Evolutionary conservation across 2,888 invertebrate genomes (phyloP).

Genomic region (Sisyra terminalis): DNA sequence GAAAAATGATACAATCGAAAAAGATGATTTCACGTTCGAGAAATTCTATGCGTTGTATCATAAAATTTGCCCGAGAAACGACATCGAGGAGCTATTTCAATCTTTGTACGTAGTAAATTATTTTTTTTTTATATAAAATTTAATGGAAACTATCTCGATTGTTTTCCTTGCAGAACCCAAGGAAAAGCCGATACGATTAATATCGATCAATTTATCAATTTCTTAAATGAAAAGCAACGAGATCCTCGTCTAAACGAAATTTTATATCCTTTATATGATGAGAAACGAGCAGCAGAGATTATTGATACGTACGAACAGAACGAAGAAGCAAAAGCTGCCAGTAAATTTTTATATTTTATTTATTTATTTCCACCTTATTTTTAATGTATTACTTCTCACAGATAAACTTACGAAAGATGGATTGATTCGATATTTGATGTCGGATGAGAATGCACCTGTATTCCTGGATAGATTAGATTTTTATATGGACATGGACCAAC

Average conservation of each 20-base stretch:
- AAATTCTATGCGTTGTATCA: constrained; percentile 97
- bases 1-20: constrained; percentile 92
- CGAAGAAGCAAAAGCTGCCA: constrained; percentile 52
- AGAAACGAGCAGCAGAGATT: constrained; percentile 82
- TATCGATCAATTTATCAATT: constrained; percentile 75
- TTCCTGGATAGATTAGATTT: constrained; percentile 95
- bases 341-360: constrained; percentile 28
- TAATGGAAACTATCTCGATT: no score
- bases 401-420: constrained; percentile 86
- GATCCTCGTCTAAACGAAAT: constrained; percentile 98
- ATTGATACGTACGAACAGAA: constrained; percentile 85
- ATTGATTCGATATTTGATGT: constrained; percentile 95
- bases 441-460: constrained; percentile 98
- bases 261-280: constrained; percentile 91
- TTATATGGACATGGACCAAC: constrained; percentile 98
- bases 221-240: constrained; percentile 92
- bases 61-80: constrained; percentile 96
- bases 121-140: constrained; percentile 4
- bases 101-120: constrained; percentile 62
- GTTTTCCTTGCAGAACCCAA: constrained; percentile 51
- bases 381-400: constrained; percentile 22
- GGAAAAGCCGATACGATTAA: constrained; percentile 79
- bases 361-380: neutral
- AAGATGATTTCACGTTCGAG: constrained; percentile 90
- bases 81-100: constrained; percentile 94